These are phyloP conservation scores for Archaeoteleia sp. DNA, from an alignment of 2,888 invertebrate genomes.

Conservation along the genomic window DNA sequence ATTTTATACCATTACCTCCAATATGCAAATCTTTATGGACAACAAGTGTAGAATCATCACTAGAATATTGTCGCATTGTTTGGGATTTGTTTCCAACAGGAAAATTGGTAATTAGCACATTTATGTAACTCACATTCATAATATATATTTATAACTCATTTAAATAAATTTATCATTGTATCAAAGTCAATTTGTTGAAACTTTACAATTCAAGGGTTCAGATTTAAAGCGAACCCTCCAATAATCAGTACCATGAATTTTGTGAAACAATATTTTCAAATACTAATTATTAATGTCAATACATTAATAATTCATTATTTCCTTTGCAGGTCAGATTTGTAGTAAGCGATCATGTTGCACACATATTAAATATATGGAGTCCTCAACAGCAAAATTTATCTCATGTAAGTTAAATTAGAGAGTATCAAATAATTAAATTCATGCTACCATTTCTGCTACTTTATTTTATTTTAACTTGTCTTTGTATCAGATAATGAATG, in stretches of 20 bases:
- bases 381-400: slow-evolving; percentile 88
- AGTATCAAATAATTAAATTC: too few species aligned
- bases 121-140: slow-evolving; percentile 7
- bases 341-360: slow-evolving; percentile 90
- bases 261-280: too few species aligned
- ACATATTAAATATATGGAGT: slow-evolving; percentile 90
- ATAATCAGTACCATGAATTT: too few species aligned
- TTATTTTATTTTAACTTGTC: slow-evolving; percentile 16
- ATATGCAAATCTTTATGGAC: slow-evolving; percentile 97
- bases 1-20: slow-evolving; percentile 86
- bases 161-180: slow-evolving; percentile 7
- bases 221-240: too few species aligned
- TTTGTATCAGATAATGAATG: slow-evolving; percentile 85
- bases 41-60: slow-evolving; percentile 93
- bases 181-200: too few species aligned
- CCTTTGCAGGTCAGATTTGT: slow-evolving; percentile 91
- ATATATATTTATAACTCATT: slow-evolving; percentile 1
- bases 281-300: neutral
- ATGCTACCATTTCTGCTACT: too few species aligned
- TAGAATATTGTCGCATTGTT: slow-evolving; percentile 97
- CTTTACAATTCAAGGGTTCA: too few species aligned
- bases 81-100: slow-evolving; percentile 97
- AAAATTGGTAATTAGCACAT: slow-evolving; percentile 84
- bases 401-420: slow-evolving; percentile 81
- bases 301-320: slow-evolving; percentile 61